phyloP scores from a whole-genome alignment of 2,113 vertebrate species.

The Paratilapia polleni region DNA sequence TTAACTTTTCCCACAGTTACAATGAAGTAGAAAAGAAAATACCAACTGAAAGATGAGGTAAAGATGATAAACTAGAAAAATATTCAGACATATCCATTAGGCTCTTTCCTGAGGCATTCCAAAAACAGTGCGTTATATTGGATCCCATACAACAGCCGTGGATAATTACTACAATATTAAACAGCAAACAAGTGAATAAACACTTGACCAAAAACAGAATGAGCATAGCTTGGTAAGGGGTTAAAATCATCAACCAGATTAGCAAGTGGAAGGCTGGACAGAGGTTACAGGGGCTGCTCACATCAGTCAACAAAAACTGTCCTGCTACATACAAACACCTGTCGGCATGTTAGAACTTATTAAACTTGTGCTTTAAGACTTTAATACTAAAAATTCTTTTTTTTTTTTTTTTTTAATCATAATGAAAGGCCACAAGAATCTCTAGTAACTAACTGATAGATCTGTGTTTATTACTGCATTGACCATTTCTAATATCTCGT shows the following conservation, averaged over 20 bases:
- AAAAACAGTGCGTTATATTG: background rate
- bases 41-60: background rate
- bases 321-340: no score
- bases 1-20: background rate
- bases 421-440: no score
- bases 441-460: background rate
- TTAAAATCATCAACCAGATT: no score
- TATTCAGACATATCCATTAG: background rate
- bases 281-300: no score
- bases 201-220: background rate
- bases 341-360: no score
- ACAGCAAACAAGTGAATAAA: background rate
- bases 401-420: no score
- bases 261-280: no score
- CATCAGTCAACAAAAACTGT: no score
- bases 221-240: accelerated
- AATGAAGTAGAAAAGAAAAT: background rate
- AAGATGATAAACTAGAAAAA: background rate
- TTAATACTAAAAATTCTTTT: no score
- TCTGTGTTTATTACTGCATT: background rate
- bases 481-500: background rate
- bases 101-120: background rate
- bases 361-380: no score
- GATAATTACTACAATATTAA: no score
- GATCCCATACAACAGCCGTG: background rate